phyloP scores from a whole-genome alignment of 2,797 vertebrate genomes.

The Rousettus madagascariensis region DNA sequence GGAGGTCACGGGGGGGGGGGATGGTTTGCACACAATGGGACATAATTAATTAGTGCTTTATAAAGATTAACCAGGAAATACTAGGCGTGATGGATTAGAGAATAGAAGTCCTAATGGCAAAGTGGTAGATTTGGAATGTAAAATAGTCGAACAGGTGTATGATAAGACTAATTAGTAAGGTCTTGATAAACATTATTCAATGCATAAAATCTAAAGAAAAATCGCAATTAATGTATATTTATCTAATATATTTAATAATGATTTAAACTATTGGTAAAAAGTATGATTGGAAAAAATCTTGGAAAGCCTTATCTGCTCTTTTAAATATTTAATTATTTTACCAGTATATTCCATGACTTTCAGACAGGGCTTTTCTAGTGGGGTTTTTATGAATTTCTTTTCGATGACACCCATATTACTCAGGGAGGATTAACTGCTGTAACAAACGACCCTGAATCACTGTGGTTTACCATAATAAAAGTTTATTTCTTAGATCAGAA shows the following conservation, averaged over 20 bases:
- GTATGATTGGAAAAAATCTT: not conserved
- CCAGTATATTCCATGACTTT: not conserved
- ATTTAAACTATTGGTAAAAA: not conserved
- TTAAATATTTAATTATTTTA: not conserved
- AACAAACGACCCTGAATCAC: not conserved
- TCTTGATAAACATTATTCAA: not conserved
- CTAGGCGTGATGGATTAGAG: not conserved
- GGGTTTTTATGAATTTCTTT: not conserved
- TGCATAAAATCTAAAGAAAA: not conserved
- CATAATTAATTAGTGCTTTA: not conserved
- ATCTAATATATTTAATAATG: not conserved
- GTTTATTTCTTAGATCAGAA: not conserved
- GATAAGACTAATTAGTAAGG: not conserved
- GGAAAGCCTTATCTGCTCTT: not conserved
- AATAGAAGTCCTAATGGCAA: not conserved
- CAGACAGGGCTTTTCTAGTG: not conserved
- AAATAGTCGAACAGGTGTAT: not conserved
- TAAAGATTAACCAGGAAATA: not conserved
- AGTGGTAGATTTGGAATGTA: not conserved
- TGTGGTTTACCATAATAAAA: not conserved
- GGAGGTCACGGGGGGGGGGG: not conserved
- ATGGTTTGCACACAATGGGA: accelerated
- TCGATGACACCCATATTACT: not conserved
- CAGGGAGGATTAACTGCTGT: not conserved
- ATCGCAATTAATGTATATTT: not conserved